phyloP scores from a whole-genome alignment of 2,113 vertebrate genomes.

The Oxyruncus cristatus region DNA sequence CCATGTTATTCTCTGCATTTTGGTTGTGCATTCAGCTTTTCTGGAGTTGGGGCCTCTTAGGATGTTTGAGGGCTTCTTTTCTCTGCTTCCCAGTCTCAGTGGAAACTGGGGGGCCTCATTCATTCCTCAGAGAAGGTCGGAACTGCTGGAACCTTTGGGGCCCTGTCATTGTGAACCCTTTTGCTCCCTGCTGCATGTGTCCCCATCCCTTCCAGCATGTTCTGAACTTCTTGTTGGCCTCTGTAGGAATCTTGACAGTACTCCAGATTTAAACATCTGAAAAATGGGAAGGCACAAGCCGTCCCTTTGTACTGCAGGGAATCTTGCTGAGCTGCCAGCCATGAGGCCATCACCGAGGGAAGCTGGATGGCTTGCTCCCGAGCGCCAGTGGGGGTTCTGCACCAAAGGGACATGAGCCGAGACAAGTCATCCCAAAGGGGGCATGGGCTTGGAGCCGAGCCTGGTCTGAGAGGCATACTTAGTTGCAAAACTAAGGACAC shows the following conservation, averaged over 20 bases:
- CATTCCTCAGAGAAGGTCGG: not conserved
- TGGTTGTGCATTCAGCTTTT: not conserved
- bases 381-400: rapidly evolving
- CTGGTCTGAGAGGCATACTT: not conserved
- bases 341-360: not conserved
- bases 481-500: not conserved
- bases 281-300: not conserved
- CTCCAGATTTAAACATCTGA: conserved; percentile 32
- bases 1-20: not conserved
- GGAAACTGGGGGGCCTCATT: not conserved
- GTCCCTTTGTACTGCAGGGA: not conserved
- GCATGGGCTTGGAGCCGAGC: not conserved
- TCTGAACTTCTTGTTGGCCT: not conserved
- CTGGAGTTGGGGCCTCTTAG: not conserved
- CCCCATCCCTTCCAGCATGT: not conserved
- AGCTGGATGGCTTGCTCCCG: not conserved
- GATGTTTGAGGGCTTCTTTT: not conserved
- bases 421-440: not conserved
- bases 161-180: not conserved
- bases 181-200: not conserved
- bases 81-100: not conserved
- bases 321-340: not conserved
- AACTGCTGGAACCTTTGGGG: not conserved
- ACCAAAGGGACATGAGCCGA: not conserved
- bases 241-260: conserved; percentile 3